These are phyloP conservation scores for Synaphobranchus kaupii DNA, from an alignment of 2,797 vertebrate genomes.

Conservation along the genomic window DNA sequence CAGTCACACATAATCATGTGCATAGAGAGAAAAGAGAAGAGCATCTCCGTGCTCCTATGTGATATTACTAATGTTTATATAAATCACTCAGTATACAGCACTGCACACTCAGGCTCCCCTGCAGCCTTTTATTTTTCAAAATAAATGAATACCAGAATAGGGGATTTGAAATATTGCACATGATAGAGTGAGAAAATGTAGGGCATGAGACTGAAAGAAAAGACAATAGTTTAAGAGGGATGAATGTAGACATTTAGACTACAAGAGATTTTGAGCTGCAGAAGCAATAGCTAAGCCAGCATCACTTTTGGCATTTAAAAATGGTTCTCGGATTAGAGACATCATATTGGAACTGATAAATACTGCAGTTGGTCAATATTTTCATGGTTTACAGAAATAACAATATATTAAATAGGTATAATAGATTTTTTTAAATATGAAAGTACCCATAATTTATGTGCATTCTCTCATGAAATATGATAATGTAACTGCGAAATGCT, in stretches of 20 bases:
- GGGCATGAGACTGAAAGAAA: not conserved
- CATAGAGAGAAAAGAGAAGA: slow-evolving; percentile 29
- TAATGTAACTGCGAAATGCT: not conserved
- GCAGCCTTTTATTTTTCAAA: not conserved
- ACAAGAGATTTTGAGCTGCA: not conserved
- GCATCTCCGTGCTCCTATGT: slow-evolving; percentile 48
- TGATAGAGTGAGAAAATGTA: not conserved
- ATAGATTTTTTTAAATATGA: not conserved
- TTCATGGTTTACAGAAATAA: not conserved
- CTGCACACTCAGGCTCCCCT: too few species aligned
- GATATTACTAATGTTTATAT: slow-evolving; percentile 40
- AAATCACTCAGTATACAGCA: not conserved
- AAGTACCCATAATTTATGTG: not conserved
- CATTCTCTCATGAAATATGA: too few species aligned
- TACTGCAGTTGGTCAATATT: not conserved
- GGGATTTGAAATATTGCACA: not conserved
- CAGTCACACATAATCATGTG: slow-evolving; percentile 43
- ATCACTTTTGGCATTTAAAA: not conserved
- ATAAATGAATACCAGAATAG: not conserved
- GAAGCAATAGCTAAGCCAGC: not conserved
- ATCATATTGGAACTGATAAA: not conserved
- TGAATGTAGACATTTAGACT: not conserved
- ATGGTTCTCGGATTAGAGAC: not conserved
- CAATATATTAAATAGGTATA: not conserved
- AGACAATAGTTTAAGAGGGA: not conserved